Evolutionary conservation across 2,113 vertebrate genomes (phyloP).

Genomic region (Phodopus roborovskii): DNA sequence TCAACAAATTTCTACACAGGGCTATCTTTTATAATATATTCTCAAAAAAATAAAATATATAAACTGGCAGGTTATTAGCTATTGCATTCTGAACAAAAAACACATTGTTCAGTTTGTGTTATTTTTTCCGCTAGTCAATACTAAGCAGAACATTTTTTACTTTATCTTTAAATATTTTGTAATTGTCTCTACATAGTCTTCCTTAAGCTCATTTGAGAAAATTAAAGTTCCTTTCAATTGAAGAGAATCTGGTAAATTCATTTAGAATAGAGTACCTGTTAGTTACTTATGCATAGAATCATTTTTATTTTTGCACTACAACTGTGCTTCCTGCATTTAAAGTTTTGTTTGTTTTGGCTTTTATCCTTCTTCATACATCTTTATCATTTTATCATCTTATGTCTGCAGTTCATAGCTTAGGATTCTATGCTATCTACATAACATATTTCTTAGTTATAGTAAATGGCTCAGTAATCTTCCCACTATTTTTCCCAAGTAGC

Average conservation of each 20-base stretch:
- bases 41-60: neutral
- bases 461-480: neutral
- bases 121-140: neutral
- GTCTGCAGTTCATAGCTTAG: neutral
- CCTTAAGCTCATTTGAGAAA: slow-evolving; percentile 12
- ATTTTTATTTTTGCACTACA: neutral
- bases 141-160: neutral
- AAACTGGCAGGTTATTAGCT: neutral
- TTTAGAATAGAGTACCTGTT: neutral
- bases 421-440: neutral
- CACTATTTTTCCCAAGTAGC: slow-evolving; percentile 23
- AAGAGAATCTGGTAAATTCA: neutral
- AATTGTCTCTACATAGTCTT: neutral
- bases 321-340: neutral
- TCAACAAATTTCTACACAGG: neutral
- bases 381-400: slow-evolving; percentile 30
- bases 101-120: neutral
- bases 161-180: neutral
- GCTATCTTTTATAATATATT: neutral
- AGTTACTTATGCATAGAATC: neutral
- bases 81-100: neutral
- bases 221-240: neutral
- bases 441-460: neutral
- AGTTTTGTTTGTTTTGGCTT: neutral
- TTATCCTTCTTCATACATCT: neutral